These are phyloP conservation scores for Ctenomys sociabilis DNA, from an alignment of 2,113 vertebrate species.

Conservation along the genomic window DNA sequence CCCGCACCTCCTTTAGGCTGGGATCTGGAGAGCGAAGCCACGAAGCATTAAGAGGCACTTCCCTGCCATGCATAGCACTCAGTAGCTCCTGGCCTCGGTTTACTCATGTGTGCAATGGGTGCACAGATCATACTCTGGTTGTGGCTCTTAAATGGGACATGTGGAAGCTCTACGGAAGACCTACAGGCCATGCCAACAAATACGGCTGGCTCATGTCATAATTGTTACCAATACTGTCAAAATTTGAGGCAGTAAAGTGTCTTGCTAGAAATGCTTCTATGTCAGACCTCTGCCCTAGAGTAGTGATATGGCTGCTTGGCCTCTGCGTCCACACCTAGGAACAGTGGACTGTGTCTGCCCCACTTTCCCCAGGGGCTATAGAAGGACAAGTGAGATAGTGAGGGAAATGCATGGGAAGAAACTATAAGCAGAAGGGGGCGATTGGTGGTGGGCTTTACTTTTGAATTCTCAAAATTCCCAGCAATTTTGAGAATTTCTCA, in stretches of 20 bases:
- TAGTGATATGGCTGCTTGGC: no score
- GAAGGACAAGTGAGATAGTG: background rate
- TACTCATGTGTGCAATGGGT: background rate
- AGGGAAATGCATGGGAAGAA: background rate
- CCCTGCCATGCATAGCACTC: background rate
- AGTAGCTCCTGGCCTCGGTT: background rate
- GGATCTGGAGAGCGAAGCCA: background rate
- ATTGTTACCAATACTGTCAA: background rate
- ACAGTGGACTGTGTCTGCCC: no score
- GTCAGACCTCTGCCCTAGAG: background rate
- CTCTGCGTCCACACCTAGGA: background rate
- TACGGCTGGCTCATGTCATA: background rate
- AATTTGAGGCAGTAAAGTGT: background rate
- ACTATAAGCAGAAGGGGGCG: rapidly evolving
- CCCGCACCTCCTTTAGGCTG: background rate
- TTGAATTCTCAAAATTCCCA: no score
- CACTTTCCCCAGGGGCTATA: background rate
- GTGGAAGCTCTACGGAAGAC: background rate
- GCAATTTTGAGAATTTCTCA: background rate
- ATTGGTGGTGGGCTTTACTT: background rate
- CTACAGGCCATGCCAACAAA: background rate
- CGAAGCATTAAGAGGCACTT: background rate
- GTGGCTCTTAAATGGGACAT: no score
- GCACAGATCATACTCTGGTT: background rate
- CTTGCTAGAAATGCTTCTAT: background rate